Conservation (phyloP, 2,888 invertebrate species). For the Deilephila porcellus region DNA sequence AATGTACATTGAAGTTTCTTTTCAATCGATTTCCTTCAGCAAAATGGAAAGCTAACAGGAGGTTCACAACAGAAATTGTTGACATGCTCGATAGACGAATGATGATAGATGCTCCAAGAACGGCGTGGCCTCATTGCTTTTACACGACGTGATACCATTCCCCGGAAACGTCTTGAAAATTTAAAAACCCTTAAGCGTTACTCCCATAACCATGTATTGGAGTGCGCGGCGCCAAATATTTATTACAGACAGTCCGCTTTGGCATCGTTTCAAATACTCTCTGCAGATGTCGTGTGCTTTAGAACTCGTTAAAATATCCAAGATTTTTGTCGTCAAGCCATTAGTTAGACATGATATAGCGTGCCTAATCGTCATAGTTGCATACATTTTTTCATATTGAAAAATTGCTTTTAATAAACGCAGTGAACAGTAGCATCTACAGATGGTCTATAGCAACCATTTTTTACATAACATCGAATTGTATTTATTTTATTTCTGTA, state of each 20-base stretch:
- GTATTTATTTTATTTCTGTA: too few species aligned
- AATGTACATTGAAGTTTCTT: background rate
- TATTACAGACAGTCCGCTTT: constrained; percentile 38
- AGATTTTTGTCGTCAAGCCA: constrained; percentile 22
- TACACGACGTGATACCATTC: background rate
- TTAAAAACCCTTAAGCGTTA: constrained; percentile 24
- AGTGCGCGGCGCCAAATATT: constrained; percentile 39
- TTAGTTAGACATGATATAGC: constrained; percentile 3
- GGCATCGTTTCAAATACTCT: constrained; percentile 61
- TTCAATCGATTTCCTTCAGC: background rate
- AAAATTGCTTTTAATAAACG: background rate
- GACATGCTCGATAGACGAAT: background rate
- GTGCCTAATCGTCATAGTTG: background rate
- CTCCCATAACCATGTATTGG: constrained; percentile 21
- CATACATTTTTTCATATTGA: background rate
- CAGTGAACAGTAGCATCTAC: background rate
- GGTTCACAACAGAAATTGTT: background rate
- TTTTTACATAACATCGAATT: too few species aligned
- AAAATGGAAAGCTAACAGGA: background rate
- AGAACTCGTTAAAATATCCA: constrained; percentile 46
- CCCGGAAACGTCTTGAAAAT: constrained; percentile 1
- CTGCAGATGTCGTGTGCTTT: constrained; percentile 53
- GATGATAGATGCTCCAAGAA: too few species aligned
- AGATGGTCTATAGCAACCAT: too few species aligned
- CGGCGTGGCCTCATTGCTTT: background rate